These are phyloP conservation scores for Pyrocoelia pectoralis DNA, from an alignment of 2,888 invertebrate genomes.

Conservation along the genomic window DNA sequence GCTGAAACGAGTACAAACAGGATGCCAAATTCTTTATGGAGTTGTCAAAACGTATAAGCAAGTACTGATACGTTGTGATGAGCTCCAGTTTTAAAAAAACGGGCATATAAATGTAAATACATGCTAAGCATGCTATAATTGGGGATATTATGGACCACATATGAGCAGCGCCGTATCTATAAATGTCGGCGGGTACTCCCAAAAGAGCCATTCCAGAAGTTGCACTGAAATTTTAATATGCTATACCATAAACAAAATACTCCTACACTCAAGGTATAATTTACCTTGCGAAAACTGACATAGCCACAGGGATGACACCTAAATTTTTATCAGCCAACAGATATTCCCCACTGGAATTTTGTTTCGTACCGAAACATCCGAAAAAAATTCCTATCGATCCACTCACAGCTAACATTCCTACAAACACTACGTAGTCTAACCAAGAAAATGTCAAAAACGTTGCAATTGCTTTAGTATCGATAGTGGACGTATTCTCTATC, in stretches of 20 bases:
- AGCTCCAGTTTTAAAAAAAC: constrained; percentile 73
- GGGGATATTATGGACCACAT: constrained; percentile 57
- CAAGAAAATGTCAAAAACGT: not conserved
- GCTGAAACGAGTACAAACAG: constrained; percentile 64
- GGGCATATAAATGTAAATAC: constrained; percentile 61
- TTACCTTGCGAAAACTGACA: constrained; percentile 75
- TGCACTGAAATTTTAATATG: constrained; percentile 61
- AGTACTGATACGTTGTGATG: constrained; percentile 71
- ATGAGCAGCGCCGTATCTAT: constrained; percentile 72
- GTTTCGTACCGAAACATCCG: not conserved
- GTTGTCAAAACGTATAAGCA: constrained; percentile 68
- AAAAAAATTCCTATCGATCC: not conserved
- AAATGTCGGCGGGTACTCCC: constrained; percentile 76
- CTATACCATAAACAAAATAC: not conserved
- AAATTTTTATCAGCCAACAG: constrained; percentile 75
- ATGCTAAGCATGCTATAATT: constrained; percentile 49
- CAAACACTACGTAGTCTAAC: not conserved
- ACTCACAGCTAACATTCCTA: not conserved
- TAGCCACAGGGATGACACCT: constrained; percentile 72
- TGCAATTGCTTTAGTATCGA: too few relatives aligned
- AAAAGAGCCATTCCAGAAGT: constrained; percentile 75
- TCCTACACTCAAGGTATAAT: constrained; percentile 71
- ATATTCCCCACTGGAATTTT: constrained; percentile 62
- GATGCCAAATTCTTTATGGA: constrained; percentile 66
- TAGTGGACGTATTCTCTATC: too few relatives aligned